Evolutionary conservation across 2,797 vertebrate species (phyloP).

Genomic region (Tokudaia tokunoshimensis): DNA sequence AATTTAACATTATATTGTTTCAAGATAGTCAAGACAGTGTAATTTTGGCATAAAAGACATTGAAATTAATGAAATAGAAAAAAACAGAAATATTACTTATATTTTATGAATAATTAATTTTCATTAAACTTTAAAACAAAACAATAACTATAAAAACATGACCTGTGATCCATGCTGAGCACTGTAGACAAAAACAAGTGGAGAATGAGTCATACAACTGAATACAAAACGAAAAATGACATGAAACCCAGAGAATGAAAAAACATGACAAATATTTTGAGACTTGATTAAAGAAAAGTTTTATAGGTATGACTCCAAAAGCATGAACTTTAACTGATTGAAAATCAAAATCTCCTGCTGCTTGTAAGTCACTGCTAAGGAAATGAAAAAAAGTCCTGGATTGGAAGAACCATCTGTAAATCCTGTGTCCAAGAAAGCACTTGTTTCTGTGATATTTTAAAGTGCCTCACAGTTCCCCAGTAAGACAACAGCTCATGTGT

Average conservation of each 20-base stretch:
- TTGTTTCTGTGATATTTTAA: background rate
- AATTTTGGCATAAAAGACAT: background rate
- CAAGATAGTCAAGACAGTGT: background rate
- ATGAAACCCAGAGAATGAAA: background rate
- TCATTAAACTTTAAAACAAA: slow-evolving; percentile 13
- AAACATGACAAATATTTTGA: background rate
- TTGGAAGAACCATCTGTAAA: background rate
- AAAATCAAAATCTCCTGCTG: background rate
- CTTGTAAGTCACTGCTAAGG: background rate
- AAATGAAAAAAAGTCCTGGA: background rate
- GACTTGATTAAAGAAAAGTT: background rate
- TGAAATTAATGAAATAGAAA: slow-evolving; percentile 6
- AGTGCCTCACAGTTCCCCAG: background rate
- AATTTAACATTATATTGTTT: background rate
- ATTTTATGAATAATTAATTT: background rate
- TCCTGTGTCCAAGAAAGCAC: background rate
- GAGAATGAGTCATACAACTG: background rate
- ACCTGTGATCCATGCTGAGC: background rate
- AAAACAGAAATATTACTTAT: background rate
- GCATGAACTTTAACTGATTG: background rate
- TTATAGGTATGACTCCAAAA: background rate
- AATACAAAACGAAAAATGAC: background rate
- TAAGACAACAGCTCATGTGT: background rate
- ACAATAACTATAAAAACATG: background rate
- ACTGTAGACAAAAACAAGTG: background rate